Evolutionary conservation across 1,140 invertebrate genomes (phyloP).

Genomic region (Drosophila bocki): DNA sequence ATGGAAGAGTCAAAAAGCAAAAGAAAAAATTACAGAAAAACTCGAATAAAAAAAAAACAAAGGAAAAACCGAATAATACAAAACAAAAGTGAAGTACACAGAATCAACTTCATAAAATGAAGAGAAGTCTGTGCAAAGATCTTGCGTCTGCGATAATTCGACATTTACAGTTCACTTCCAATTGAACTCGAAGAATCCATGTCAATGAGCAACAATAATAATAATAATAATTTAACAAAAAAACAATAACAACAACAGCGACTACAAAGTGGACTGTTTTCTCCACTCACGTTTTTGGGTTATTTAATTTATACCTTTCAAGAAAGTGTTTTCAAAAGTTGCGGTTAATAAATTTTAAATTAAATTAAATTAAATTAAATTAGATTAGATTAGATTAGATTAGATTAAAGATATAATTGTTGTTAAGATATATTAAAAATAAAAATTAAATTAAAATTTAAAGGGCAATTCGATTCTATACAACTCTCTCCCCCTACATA

Average conservation of each 20-base stretch:
- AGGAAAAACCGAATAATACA: neutral
- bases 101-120: constrained; percentile 14
- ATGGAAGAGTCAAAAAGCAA: neutral
- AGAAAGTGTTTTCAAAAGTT: constrained; percentile 2
- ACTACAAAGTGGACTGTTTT: constrained; percentile 16
- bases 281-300: constrained; percentile 30
- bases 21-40: neutral
- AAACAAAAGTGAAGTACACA: neutral
- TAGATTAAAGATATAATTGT: no score
- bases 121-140: constrained; percentile 43
- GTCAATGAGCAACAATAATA: constrained; percentile 40
- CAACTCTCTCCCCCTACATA: neutral
- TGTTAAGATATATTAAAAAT: no score
- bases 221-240: constrained; percentile 7
- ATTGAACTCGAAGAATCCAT: constrained; percentile 47
- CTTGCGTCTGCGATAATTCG: constrained; percentile 33
- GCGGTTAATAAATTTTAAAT: neutral
- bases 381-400: no score
- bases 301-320: neutral
- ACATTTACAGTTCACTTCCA: constrained; percentile 45
- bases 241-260: constrained; percentile 1
- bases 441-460: no score
- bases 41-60: neutral
- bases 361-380: no score
- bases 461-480: neutral